phyloP scores from a whole-genome alignment of 2,888 invertebrate genomes.

The Mycalesis mineus region DNA sequence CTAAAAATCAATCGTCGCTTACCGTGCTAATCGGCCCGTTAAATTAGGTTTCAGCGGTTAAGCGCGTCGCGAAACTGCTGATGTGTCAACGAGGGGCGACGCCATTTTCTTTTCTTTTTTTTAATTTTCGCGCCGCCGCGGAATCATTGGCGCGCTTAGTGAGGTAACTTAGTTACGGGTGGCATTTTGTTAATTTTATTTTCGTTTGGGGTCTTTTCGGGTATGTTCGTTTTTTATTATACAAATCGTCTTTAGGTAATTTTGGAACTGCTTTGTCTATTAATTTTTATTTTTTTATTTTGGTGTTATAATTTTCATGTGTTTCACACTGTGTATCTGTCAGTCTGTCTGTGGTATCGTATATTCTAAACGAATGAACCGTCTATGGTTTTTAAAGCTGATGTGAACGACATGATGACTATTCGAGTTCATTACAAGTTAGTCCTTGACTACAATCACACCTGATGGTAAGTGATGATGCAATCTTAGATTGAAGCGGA shows the following conservation, averaged over 20 bases:
- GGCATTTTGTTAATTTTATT: conserved; percentile 28
- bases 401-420: too few species aligned
- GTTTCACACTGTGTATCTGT: too few species aligned
- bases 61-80: conserved; percentile 71
- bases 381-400: too few species aligned
- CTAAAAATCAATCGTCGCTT: conserved; percentile 32
- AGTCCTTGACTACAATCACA: too few species aligned
- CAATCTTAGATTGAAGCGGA: too few species aligned
- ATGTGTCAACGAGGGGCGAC: conserved; percentile 49
- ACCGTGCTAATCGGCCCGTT: conserved; percentile 70
- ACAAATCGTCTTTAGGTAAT: background rate
- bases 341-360: too few species aligned
- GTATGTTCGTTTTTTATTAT: background rate
- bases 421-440: too few species aligned
- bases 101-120: conserved; percentile 58
- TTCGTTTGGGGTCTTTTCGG: background rate
- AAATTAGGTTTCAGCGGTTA: conserved; percentile 74
- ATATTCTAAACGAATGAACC: too few species aligned
- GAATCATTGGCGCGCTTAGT: conserved; percentile 55
- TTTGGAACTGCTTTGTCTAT: too few species aligned
- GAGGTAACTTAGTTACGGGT: conserved; percentile 37
- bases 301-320: too few species aligned
- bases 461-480: too few species aligned
- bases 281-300: too few species aligned
- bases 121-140: conserved; percentile 49